Evolutionary conservation across 1,140 invertebrate genomes (phyloP), one percentile per base, ranked within the genome.

Genomic region (Sarcophaga peregrina): DNA sequence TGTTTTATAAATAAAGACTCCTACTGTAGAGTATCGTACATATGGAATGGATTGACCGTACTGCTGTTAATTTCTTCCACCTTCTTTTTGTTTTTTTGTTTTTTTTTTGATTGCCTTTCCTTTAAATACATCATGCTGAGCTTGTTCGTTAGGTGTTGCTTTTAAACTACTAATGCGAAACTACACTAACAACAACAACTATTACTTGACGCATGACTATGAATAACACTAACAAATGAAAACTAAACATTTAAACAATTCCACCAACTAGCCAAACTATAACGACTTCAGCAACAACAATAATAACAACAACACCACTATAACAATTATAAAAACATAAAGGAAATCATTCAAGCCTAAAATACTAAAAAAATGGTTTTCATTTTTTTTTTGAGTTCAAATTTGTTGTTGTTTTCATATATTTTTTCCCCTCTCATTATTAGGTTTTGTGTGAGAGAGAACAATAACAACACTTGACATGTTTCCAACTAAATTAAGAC

Each of bases 401-500:
- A 52, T 52, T 10, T 13, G 50, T 52, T 52, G 50, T 52, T 10
- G 13, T 52, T 9, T 10, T 13, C 13, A 52, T 52, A 52, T 52
- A 52, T 52, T 9, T 10, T 52, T 52, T 10, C 5, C 1, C 5
- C 8, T 52, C 1, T 52, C 50, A 10, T 10, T 52, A 52, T 52
- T 52, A 5, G 50, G 1, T 9, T 52, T 9, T 52, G 13, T 9
- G 8, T 52, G 50, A 3, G 13, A 74, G 45, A 45, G 73, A 45
- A 37, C 75, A 78, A 78, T 76, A 76, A 76, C 50, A 76, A 76
- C 50, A 78, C 75, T 78, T 78, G 75, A 78, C 75, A 78, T 78
- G 75, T 78, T 78, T 52, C 75, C 75, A 78, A 78, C 75, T 78
- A 78, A 78, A 78, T 78, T 78, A 78, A 78, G 75, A 78, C 75